These are phyloP conservation scores for Agrilus biguttatus DNA, from an alignment of 2,888 invertebrate species.

Conservation along the genomic window DNA sequence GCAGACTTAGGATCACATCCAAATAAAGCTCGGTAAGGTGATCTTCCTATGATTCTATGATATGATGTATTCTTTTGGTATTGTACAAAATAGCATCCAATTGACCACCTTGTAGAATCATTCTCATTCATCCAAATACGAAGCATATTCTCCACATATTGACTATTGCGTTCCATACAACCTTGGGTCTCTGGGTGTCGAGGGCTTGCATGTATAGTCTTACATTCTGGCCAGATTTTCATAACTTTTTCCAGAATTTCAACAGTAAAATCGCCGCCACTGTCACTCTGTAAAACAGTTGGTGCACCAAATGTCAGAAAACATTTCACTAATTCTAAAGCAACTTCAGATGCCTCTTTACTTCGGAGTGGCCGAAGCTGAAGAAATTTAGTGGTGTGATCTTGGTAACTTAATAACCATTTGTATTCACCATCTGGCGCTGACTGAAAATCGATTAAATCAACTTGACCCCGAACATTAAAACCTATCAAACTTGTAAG, in stretches of 20 bases:
- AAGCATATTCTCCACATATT: conserved; percentile 20
- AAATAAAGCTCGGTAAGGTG: conserved; percentile 11
- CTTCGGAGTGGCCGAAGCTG: conserved; percentile 18
- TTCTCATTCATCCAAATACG: conserved; percentile 14
- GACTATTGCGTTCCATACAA: conserved; percentile 13
- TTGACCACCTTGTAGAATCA: conserved; percentile 13
- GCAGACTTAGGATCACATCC: conserved; percentile 8
- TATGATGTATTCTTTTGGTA: conserved; percentile 11
- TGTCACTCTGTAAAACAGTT: conserved; percentile 11
- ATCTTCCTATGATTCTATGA: conserved; percentile 6
- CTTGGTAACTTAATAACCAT: conserved; percentile 22
- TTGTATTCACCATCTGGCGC: conserved; percentile 20
- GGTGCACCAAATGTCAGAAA: conserved; percentile 11
- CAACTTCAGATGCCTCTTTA: conserved; percentile 17
- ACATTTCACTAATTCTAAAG: conserved; percentile 12
- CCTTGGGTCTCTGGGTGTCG: conserved; percentile 14
- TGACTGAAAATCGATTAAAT: conserved; percentile 19
- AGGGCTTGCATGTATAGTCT: conserved; percentile 16
- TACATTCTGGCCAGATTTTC: conserved; percentile 12
- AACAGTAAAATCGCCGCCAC: conserved; percentile 16
- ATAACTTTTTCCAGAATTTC: conserved; percentile 12
- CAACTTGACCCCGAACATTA: conserved; percentile 19
- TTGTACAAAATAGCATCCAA: conserved; percentile 12
- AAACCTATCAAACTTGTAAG: conserved; percentile 17
- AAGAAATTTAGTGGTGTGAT: conserved; percentile 21